Percentiles rank a stretch among this genome's conserved stretches.
These are phyloP conservation scores for Nyctereutes procyonoides DNA, from an alignment of 2,113 vertebrate species.

Conservation along the genomic window DNA sequence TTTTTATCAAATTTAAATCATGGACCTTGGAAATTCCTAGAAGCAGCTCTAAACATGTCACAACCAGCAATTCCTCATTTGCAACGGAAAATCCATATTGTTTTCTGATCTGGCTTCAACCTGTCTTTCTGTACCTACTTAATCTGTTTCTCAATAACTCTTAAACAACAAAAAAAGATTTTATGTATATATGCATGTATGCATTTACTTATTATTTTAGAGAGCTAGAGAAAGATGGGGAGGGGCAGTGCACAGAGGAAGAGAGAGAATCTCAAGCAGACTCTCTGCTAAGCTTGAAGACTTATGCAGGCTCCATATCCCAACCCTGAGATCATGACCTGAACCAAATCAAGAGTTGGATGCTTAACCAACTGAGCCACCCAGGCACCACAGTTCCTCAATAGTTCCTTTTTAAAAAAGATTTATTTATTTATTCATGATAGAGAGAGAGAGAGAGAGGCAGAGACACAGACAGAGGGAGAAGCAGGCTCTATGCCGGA, in stretches of 20 bases:
- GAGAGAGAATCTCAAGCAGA: neutral
- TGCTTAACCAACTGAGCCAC: neutral
- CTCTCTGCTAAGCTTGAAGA: neutral
- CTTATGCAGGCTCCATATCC: neutral
- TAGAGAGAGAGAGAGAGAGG: too few relatives aligned
- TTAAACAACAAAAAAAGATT: neutral
- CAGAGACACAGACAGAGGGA: too few relatives aligned
- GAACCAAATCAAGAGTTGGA: neutral
- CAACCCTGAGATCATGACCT: neutral
- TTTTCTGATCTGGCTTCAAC: neutral
- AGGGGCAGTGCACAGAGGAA: neutral
- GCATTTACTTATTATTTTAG: neutral
- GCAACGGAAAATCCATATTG: neutral
- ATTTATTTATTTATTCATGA: too few relatives aligned
- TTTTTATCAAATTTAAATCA: neutral
- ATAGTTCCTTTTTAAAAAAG: too few relatives aligned
- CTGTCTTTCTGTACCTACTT: neutral
- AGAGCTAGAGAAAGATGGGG: neutral
- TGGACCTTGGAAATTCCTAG: neutral
- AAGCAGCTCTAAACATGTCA: neutral
- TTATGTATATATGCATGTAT: neutral
- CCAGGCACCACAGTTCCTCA: neutral
- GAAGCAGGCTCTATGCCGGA: too few relatives aligned
- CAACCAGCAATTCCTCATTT: neutral
- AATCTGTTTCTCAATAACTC: neutral